A percentile compares a stretch with the other conserved stretches of the same genome.
Evolutionary conservation across 2,888 invertebrate species (phyloP).

Genomic region (Pammene aurita): DNA sequence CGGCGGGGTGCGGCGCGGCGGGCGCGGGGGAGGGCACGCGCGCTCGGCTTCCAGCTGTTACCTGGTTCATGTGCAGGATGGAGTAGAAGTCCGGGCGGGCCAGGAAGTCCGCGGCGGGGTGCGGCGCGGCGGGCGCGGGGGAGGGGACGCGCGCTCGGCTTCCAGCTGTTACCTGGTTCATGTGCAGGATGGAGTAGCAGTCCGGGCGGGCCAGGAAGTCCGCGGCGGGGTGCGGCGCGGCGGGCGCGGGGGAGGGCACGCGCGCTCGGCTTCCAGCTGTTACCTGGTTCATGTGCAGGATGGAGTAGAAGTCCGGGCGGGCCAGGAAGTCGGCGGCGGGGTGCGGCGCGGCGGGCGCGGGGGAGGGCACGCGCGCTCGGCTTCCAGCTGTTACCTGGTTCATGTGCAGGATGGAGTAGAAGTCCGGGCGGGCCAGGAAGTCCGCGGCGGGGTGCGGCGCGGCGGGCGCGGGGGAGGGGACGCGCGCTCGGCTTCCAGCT

Average conservation of each 20-base stretch:
- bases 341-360: too few species aligned
- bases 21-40: constrained; percentile 59
- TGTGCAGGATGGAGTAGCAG: constrained; percentile 96
- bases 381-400: constrained; percentile 85
- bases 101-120: too few species aligned
- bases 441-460: constrained; percentile 90
- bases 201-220: constrained; percentile 94
- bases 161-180: constrained; percentile 86
- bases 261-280: constrained; percentile 42
- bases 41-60: constrained; percentile 58
- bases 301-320: constrained; percentile 95
- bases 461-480: constrained; percentile 67
- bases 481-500: constrained; percentile 45
- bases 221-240: constrained; percentile 89
- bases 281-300: constrained; percentile 95
- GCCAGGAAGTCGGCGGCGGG: constrained; percentile 94
- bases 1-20: constrained; percentile 44
- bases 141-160: too few species aligned
- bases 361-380: too few species aligned
- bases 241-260: constrained; percentile 59
- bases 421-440: constrained; percentile 94
- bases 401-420: constrained; percentile 95
- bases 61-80: constrained; percentile 95
- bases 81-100: constrained; percentile 96
- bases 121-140: too few species aligned